These are phyloP conservation scores for Heteractis magnifica DNA, from an alignment of 92 coral and sea anemone species.

Conservation along the genomic window DNA sequence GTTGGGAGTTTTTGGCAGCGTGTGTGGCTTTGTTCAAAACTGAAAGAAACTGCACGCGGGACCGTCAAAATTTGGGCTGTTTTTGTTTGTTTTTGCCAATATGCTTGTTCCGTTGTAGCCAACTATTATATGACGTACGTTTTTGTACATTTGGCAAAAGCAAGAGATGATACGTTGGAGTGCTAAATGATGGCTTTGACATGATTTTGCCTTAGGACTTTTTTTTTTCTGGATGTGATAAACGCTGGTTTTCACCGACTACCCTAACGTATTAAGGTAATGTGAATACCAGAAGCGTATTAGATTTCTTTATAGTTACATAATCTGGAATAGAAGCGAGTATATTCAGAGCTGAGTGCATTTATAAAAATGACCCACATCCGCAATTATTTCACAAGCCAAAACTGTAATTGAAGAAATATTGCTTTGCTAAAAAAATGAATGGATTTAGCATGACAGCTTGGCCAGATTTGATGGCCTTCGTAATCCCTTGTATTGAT, in stretches of 20 bases:
- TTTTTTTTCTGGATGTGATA: background rate
- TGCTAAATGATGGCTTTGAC: background rate
- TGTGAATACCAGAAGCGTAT: background rate
- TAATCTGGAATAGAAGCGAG: background rate
- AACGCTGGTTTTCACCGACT: background rate
- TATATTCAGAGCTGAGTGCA: background rate
- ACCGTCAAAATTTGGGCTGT: background rate
- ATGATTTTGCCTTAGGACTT: background rate
- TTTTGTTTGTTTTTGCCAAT: conserved; percentile 24
- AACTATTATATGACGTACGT: background rate
- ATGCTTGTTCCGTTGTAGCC: conserved; percentile 32
- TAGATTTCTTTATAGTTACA: background rate
- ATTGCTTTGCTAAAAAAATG: no score
- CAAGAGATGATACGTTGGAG: background rate
- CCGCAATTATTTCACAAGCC: background rate
- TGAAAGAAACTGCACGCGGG: conserved; percentile 15
- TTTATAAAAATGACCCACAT: background rate
- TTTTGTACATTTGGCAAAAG: conserved; percentile 1
- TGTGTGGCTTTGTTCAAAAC: conserved; percentile 5
- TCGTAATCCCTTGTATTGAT: background rate
- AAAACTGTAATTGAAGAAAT: background rate
- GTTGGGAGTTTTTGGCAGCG: background rate
- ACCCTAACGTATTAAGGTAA: background rate
- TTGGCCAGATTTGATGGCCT: background rate
- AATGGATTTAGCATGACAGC: background rate